Percentiles rank a stretch among this genome's conserved stretches.
Evolutionary conservation across 2,797 vertebrate genomes (phyloP).

Genomic region (Meda fulgida): DNA sequence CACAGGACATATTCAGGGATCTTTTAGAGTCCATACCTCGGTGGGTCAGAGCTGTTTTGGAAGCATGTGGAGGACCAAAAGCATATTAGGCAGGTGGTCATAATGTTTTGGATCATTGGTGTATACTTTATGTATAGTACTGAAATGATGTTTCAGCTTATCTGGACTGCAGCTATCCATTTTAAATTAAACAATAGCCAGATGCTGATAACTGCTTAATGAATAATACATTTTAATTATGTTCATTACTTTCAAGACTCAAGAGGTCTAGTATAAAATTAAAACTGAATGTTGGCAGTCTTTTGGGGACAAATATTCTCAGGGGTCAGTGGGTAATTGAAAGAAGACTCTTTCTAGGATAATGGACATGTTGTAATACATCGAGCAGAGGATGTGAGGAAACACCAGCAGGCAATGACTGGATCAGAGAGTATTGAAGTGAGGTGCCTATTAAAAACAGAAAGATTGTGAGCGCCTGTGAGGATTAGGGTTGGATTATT

Average conservation of each 20-base stretch:
- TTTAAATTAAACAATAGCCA: neutral
- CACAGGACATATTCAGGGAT: neutral
- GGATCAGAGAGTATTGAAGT: conserved; percentile 55
- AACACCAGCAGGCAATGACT: conserved; percentile 34
- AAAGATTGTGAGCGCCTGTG: conserved; percentile 70
- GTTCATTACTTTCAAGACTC: neutral
- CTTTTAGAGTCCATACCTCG: neutral
- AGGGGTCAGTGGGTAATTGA: neutral
- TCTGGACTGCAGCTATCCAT: neutral
- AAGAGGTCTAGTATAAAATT: neutral
- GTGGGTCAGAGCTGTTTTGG: neutral
- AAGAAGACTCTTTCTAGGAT: neutral
- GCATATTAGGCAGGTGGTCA: neutral
- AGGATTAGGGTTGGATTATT: conserved; percentile 82
- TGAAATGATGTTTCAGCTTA: neutral
- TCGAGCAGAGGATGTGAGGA: neutral
- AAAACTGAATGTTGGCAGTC: neutral
- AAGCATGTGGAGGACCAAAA: neutral
- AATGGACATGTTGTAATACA: neutral
- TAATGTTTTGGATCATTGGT: neutral
- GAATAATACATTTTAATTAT: neutral
- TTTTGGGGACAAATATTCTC: neutral
- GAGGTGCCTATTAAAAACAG: conserved; percentile 65
- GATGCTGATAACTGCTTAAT: neutral
- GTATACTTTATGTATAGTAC: neutral